phyloP scores from a whole-genome alignment of 2,797 vertebrate genomes.

The Acipenser oxyrinchus region DNA sequence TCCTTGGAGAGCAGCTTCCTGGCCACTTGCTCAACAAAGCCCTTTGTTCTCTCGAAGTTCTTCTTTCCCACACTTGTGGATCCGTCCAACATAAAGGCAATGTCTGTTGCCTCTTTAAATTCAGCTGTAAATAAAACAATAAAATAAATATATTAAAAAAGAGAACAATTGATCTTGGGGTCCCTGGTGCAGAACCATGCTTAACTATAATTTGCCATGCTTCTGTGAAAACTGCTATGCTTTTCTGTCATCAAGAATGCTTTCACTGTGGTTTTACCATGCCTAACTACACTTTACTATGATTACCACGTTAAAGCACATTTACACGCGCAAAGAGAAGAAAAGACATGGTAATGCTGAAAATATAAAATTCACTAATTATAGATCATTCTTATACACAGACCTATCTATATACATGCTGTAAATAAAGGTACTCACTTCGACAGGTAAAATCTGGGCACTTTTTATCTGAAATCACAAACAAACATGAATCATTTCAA shows the following conservation, averaged over 20 bases:
- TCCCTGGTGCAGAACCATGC: too few species aligned
- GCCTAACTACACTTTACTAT: too few species aligned
- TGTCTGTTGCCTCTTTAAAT: conserved; percentile 27
- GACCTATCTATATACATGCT: not conserved
- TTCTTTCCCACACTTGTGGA: conserved; percentile 31
- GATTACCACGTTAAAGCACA: too few species aligned
- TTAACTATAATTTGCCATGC: too few species aligned
- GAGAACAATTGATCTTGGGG: too few species aligned
- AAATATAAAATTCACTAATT: too few species aligned
- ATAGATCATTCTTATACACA: too few species aligned
- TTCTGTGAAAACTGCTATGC: not conserved
- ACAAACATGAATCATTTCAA: not conserved
- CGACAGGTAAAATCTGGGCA: conserved; percentile 20
- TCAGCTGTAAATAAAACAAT: conserved; percentile 19
- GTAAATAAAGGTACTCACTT: conserved; percentile 15
- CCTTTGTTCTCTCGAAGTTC: conserved; percentile 28
- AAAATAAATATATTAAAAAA: not conserved
- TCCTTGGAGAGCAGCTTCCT: conserved; percentile 17
- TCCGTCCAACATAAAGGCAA: conserved; percentile 32
- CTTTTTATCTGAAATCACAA: conserved; percentile 20
- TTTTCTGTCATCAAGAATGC: too few species aligned
- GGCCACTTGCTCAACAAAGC: conserved; percentile 19
- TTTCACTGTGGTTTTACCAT: too few species aligned
- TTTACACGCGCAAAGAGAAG: too few species aligned
- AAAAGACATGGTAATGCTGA: too few species aligned